These are phyloP conservation scores for Siphonodentalium dalli DNA, from an alignment of 2,888 invertebrate species.

Conservation along the genomic window DNA sequence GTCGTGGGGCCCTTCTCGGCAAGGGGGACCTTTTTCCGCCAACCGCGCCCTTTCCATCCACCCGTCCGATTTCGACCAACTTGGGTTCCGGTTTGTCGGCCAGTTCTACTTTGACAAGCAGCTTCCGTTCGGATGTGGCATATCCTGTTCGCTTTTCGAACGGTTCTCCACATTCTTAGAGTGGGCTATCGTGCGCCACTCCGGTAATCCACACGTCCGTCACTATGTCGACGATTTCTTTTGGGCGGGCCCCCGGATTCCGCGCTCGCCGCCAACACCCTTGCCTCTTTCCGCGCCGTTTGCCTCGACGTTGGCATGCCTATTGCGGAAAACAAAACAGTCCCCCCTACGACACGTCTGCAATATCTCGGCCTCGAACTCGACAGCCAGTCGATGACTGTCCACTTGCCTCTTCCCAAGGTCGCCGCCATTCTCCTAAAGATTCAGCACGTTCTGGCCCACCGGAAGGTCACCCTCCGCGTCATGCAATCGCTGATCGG, in stretches of 20 bases:
- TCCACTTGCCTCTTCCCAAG: slow-evolving; percentile 14
- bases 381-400: slow-evolving; percentile 7
- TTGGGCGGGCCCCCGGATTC: slow-evolving; percentile 7
- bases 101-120: slow-evolving; percentile 19
- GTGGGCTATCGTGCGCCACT: neutral
- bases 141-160: slow-evolving; percentile 11
- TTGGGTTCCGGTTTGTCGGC: slow-evolving; percentile 14
- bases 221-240: slow-evolving; percentile 24
- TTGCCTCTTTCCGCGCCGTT: neutral
- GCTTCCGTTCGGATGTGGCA: slow-evolving; percentile 18
- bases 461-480: slow-evolving; percentile 2
- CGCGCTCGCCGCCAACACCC: neutral
- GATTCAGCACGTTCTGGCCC: neutral
- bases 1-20: neutral
- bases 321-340: slow-evolving; percentile 10
- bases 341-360: neutral
- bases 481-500: slow-evolving; percentile 12
- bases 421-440: slow-evolving; percentile 1
- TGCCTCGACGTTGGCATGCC: slow-evolving; percentile 4
- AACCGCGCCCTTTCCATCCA: slow-evolving; percentile 15
- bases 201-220: neutral
- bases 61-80: slow-evolving; percentile 7
- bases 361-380: slow-evolving; percentile 22
- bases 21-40: slow-evolving; percentile 10
- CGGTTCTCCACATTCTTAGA: slow-evolving; percentile 9